These are phyloP conservation scores for Onthophagus sagittarius DNA, from an alignment of 2,888 invertebrate species.

Conservation along the genomic window DNA sequence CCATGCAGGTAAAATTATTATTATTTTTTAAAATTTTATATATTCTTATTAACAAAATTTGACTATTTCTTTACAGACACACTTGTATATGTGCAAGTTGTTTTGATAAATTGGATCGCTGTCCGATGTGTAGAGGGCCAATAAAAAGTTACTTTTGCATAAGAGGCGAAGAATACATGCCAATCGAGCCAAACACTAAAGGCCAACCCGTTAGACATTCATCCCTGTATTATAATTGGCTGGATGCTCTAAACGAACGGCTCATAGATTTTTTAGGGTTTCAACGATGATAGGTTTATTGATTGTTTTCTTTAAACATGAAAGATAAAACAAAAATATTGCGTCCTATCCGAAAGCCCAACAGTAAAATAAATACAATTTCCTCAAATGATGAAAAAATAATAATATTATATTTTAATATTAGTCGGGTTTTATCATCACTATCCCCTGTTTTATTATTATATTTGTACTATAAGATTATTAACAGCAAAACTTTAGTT, in stretches of 20 bases:
- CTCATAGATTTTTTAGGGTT: slow-evolving; percentile 73
- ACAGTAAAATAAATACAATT: no score
- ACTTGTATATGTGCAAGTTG: slow-evolving; percentile 81
- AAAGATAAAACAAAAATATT: neutral
- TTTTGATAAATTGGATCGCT: slow-evolving; percentile 75
- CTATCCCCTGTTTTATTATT: neutral
- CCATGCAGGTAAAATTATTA: slow-evolving; percentile 58
- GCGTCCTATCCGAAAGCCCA: neutral
- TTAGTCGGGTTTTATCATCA: neutral
- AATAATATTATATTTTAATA: no score
- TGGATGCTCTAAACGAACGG: slow-evolving; percentile 66
- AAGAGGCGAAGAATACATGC: slow-evolving; percentile 70
- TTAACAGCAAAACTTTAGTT: neutral
- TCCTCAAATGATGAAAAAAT: no score
- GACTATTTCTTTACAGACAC: slow-evolving; percentile 53
- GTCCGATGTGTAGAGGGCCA: slow-evolving; percentile 82
- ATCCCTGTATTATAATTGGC: slow-evolving; percentile 48
- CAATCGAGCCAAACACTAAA: slow-evolving; percentile 48
- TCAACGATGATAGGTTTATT: slow-evolving; percentile 50
- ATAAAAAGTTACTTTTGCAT: slow-evolving; percentile 84
- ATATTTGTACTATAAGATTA: neutral
- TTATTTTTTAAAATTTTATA: neutral
- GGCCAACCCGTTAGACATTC: slow-evolving; percentile 36
- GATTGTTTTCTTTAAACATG: neutral
- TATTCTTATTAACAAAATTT: slow-evolving; percentile 13